These are phyloP conservation scores for Uromys caudimaculatus DNA, from an alignment of 2,797 vertebrate genomes.

Conservation along the genomic window DNA sequence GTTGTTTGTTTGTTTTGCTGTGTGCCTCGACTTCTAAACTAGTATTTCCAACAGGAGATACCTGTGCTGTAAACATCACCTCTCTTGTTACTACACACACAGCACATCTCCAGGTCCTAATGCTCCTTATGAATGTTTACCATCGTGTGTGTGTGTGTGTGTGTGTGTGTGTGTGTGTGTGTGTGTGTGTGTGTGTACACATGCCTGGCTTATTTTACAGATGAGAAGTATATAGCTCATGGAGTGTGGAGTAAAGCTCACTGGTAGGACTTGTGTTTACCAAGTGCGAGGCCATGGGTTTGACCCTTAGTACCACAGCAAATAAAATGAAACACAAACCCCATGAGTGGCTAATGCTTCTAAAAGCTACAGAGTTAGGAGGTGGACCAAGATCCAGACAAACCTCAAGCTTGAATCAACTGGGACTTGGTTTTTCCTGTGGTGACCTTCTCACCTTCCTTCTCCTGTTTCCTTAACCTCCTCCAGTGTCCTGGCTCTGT, in stretches of 20 bases:
- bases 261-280: background rate
- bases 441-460: background rate
- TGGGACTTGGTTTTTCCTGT: background rate
- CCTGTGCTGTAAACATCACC: background rate
- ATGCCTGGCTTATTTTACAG: background rate
- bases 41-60: background rate
- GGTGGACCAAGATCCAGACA: background rate
- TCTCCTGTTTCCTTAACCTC: conserved; percentile 38
- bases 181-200: rapidly evolving
- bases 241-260: background rate
- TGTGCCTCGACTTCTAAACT: background rate
- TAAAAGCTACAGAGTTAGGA: conserved; percentile 5
- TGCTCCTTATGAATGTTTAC: background rate
- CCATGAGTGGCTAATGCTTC: background rate
- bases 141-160: background rate
- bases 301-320: background rate
- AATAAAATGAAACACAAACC: background rate
- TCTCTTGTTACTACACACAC: background rate
- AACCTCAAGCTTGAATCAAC: background rate
- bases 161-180: too few species aligned
- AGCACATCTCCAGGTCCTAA: background rate
- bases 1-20: background rate
- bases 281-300: background rate
- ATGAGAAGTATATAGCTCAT: background rate
- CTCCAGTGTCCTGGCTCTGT: conserved; percentile 4